phyloP scores from a whole-genome alignment of 2,888 invertebrate species.

The Yponomeuta sedellus region DNA sequence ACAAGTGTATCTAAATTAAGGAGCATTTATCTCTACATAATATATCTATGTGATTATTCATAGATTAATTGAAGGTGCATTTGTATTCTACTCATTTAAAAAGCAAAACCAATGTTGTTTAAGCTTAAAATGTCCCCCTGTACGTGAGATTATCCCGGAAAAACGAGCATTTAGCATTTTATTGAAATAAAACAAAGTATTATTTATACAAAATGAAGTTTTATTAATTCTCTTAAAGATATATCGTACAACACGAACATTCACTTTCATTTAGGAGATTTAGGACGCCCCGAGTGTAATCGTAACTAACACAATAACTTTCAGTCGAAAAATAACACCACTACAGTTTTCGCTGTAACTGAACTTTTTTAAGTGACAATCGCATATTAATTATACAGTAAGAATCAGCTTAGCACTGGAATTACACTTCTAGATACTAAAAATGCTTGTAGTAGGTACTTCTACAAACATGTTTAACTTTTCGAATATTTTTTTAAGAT shows the following conservation, averaged over 20 bases:
- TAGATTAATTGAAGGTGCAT: too few species aligned
- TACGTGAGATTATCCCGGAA: background rate
- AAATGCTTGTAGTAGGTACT: background rate
- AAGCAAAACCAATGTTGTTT: background rate
- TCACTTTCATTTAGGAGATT: background rate
- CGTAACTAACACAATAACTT: background rate
- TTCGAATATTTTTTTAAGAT: too few species aligned
- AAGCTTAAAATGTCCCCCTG: background rate
- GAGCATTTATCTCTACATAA: background rate
- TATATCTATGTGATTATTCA: too few species aligned
- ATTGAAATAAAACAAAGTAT: constrained; percentile 15
- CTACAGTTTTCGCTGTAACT: background rate
- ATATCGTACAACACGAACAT: background rate
- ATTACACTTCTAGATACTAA: background rate
- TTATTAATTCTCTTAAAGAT: background rate
- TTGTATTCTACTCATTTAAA: too few species aligned
- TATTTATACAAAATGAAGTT: constrained; percentile 4
- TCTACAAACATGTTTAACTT: too few species aligned
- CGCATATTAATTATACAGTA: background rate
- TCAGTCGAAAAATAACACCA: background rate
- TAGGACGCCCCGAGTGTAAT: background rate
- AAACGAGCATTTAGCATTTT: constrained; percentile 14
- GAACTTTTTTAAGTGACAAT: background rate
- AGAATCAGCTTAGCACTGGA: background rate
- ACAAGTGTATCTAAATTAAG: background rate